phyloP scores from a whole-genome alignment of 1,140 invertebrate genomes.

The Drosophila eugracilis region DNA sequence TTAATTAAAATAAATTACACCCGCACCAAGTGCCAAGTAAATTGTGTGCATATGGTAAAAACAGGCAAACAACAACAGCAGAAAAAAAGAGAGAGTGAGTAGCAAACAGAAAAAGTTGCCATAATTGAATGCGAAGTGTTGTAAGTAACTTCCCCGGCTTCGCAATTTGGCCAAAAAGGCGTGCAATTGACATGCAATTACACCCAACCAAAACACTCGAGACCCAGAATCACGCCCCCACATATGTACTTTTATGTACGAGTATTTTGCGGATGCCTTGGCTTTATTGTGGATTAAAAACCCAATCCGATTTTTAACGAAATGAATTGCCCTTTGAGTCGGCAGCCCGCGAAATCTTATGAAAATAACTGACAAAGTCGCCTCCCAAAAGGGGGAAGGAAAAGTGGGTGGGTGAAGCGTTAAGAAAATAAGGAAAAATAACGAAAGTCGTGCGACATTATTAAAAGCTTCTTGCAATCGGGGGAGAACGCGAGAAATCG shows the following conservation, averaged over 20 bases:
- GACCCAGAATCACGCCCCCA: conserved; percentile 8
- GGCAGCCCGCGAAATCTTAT: conserved; percentile 66
- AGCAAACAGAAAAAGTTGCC: conserved; percentile 53
- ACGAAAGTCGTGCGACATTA: conserved; percentile 59
- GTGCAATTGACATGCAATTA: conserved; percentile 82
- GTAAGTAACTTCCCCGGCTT: conserved; percentile 15
- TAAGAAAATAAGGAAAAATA: conserved; percentile 46
- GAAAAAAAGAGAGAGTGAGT: conserved; percentile 9
- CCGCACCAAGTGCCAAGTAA: conserved; percentile 10
- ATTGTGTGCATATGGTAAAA: conserved; percentile 17
- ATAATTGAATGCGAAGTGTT: conserved; percentile 56
- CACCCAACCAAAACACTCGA: conserved; percentile 27
- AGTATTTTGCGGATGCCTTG: conserved; percentile 19
- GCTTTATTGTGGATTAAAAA: conserved; percentile 53
- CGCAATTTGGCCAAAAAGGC: conserved; percentile 38
- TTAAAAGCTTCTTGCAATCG: conserved; percentile 60
- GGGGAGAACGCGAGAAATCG: conserved; percentile 70
- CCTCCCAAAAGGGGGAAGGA: neutral
- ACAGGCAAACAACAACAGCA: neutral
- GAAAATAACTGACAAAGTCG: conserved; percentile 69
- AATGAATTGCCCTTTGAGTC: conserved; percentile 56
- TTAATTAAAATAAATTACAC: conserved; percentile 59
- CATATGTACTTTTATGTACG: neutral
- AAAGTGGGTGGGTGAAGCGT: conserved; percentile 5
- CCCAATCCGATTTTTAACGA: conserved; percentile 52